Percentiles rank a stretch among this genome's conserved stretches.
Evolutionary conservation across 2,113 vertebrate species (phyloP).

Genomic region (Gopherus evgoodei): DNA sequence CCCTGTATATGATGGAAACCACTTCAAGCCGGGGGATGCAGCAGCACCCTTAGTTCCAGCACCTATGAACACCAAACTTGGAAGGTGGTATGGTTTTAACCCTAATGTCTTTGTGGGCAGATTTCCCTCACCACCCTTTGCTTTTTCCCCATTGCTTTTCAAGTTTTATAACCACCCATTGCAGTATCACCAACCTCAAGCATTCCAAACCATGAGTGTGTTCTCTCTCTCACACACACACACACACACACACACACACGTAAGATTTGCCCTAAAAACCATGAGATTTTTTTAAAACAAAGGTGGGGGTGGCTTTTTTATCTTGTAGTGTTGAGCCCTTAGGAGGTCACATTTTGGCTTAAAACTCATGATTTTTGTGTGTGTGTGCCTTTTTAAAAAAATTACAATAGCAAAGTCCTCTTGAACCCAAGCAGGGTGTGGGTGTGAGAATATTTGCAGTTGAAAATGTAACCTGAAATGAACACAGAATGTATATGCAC

Average conservation of each 20-base stretch:
- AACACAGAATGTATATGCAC: background rate
- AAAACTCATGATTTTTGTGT: background rate
- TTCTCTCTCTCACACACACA: background rate
- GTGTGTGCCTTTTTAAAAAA: background rate
- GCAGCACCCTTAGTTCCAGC: too few species aligned
- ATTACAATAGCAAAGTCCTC: background rate
- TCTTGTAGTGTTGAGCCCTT: rapidly evolving
- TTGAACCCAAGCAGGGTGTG: background rate
- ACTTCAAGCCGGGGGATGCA: too few species aligned
- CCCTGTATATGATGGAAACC: too few species aligned
- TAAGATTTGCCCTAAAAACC: background rate
- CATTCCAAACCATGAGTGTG: background rate
- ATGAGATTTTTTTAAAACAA: background rate
- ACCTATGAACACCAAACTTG: background rate
- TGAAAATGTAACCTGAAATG: background rate
- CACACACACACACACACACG: too few species aligned
- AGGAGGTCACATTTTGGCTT: background rate
- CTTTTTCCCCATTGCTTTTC: background rate
- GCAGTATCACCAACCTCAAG: background rate
- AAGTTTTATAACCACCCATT: background rate
- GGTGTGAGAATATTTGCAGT: rapidly evolving
- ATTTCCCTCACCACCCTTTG: background rate
- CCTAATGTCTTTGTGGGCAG: background rate
- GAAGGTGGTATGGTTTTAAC: background rate
- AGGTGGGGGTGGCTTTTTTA: background rate